Evolutionary conservation across 2,888 invertebrate species (phyloP).

Genomic region (Clistopyga incitator): DNA sequence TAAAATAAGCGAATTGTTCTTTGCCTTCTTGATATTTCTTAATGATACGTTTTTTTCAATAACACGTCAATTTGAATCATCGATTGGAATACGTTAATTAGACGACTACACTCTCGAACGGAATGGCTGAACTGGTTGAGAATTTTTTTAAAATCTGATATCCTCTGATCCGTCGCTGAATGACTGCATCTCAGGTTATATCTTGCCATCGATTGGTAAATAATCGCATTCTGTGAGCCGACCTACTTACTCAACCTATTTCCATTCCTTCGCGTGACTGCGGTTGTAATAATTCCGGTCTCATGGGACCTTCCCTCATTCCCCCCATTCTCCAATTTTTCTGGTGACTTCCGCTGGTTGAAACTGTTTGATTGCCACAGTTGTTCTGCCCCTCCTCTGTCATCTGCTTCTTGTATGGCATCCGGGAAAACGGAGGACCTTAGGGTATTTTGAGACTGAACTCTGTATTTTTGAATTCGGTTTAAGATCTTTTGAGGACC

Average conservation of each 20-base stretch:
- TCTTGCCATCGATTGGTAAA: neutral
- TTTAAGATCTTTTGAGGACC: too few species aligned
- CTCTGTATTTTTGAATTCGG: too few species aligned
- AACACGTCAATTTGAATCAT: slow-evolving; percentile 24
- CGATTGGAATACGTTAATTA: slow-evolving; percentile 13
- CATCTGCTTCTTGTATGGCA: slow-evolving; percentile 16
- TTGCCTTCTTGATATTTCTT: neutral
- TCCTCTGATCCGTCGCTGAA: slow-evolving; percentile 7
- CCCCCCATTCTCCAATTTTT: neutral
- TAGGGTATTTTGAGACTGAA: too few species aligned
- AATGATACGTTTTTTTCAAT: slow-evolving; percentile 32
- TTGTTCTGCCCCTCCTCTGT: slow-evolving; percentile 24
- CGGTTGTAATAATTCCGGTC: slow-evolving; percentile 2
- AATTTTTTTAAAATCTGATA: slow-evolving; percentile 33
- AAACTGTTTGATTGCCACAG: slow-evolving; percentile 15
- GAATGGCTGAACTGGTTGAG: slow-evolving; percentile 1
- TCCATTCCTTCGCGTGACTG: slow-evolving; percentile 22
- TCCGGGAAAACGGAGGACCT: too few species aligned
- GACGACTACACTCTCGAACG: slow-evolving; percentile 23
- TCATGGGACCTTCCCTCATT: neutral
- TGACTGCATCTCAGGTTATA: neutral
- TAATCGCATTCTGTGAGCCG: too few species aligned
- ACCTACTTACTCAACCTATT: slow-evolving; percentile 28
- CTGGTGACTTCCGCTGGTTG: slow-evolving; percentile 5
- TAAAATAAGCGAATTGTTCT: neutral